A percentile compares a stretch with the other conserved stretches of the same genome.
phyloP scores from a whole-genome alignment of 2,888 invertebrate species.

The Sinodicranocentrus sp. region DNA sequence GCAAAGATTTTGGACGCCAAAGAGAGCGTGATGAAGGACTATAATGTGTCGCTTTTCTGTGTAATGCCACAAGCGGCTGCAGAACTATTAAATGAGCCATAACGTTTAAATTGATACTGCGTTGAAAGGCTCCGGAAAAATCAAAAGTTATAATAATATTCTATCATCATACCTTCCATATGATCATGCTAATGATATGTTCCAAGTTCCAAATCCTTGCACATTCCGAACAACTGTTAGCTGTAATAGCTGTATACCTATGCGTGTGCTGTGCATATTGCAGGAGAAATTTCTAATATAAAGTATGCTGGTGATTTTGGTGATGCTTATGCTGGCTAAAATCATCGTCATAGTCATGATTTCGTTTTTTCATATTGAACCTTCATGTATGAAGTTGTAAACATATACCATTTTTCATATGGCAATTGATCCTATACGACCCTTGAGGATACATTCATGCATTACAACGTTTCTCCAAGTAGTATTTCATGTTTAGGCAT shows the following conservation, averaged over 20 bases:
- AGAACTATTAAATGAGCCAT: conserved; percentile 64
- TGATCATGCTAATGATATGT: no score
- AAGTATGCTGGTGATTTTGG: no score
- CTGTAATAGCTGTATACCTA: no score
- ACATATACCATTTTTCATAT: conserved; percentile 17
- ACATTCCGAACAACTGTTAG: no score
- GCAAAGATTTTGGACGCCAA: neutral
- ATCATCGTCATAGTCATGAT: no score
- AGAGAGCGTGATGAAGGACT: neutral
- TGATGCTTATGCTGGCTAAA: no score
- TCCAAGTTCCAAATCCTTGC: no score
- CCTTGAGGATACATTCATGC: conserved; percentile 46
- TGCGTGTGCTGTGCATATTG: no score
- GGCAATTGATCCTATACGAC: conserved; percentile 45
- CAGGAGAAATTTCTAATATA: no score
- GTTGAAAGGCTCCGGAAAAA: conserved; percentile 39
- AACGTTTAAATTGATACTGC: conserved; percentile 33
- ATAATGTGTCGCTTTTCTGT: neutral
- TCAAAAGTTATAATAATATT: conserved; percentile 4
- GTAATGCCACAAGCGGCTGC: neutral
- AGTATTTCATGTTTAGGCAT: neutral
- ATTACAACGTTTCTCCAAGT: neutral
- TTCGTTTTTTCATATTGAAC: no score
- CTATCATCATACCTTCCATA: neutral
- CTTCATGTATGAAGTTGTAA: no score